Evolutionary conservation across 2,888 invertebrate species (phyloP).

Genomic region (Caenorhabditis drosophilae): DNA sequence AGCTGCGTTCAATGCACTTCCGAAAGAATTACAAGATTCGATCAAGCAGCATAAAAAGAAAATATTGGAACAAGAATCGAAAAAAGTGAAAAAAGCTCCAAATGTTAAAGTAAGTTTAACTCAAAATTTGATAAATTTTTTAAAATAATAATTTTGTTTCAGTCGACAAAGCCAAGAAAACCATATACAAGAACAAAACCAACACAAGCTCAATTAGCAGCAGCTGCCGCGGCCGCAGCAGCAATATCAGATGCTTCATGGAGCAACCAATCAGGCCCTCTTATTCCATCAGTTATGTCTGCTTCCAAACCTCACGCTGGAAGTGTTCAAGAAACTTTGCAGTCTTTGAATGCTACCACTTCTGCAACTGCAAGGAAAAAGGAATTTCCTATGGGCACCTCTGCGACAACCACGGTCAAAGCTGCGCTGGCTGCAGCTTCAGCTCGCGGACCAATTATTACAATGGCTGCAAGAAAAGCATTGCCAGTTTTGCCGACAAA

Average conservation of each 20-base stretch:
- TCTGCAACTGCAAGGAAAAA: background rate
- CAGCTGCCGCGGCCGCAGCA: background rate
- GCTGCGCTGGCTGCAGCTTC: background rate
- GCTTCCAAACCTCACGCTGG: background rate
- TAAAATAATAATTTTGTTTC: background rate
- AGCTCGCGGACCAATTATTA: background rate
- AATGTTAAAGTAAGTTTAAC: no score
- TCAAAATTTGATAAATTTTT: background rate
- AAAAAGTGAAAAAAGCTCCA: background rate
- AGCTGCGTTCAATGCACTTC: background rate
- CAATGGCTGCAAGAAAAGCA: conserved; percentile 1
- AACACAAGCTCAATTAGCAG: background rate
- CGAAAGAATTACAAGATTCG: background rate
- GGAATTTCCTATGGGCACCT: background rate
- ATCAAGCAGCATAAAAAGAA: background rate
- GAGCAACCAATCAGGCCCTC: background rate
- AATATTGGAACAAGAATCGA: background rate
- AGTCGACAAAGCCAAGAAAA: conserved; percentile 1
- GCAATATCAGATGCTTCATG: background rate
- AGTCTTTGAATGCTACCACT: background rate
- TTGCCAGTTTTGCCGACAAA: background rate
- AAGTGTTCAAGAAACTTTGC: background rate
- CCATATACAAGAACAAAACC: background rate
- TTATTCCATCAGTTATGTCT: background rate
- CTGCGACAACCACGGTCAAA: background rate